Evolutionary conservation across 2,888 invertebrate species (phyloP).

Genomic region (Apocheima hispidaria): DNA sequence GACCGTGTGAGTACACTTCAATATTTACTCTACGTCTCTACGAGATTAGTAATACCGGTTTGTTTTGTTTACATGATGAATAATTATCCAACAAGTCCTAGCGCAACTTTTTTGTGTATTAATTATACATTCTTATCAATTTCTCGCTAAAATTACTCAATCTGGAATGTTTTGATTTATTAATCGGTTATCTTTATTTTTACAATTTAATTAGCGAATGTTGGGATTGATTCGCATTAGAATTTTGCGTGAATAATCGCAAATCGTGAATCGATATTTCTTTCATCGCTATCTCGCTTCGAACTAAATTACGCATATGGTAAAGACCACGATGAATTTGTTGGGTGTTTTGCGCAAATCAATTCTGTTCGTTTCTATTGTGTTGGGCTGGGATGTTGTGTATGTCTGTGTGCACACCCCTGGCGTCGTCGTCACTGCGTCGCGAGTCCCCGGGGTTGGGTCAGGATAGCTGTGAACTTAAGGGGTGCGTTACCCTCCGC

Average conservation of each 20-base stretch:
- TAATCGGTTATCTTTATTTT: slow-evolving; percentile 24
- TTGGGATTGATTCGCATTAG: slow-evolving; percentile 19
- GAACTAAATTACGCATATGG: slow-evolving; percentile 30
- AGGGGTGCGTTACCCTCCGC: slow-evolving; percentile 82
- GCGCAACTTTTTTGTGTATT: slow-evolving; percentile 8
- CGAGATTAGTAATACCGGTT: slow-evolving; percentile 46
- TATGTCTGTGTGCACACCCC: slow-evolving; percentile 57
- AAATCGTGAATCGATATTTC: slow-evolving; percentile 12
- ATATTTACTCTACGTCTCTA: slow-evolving; percentile 56
- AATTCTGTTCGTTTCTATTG: slow-evolving; percentile 54
- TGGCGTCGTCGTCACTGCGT: slow-evolving; percentile 53
- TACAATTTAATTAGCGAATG: slow-evolving; percentile 26
- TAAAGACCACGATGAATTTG: slow-evolving; percentile 27
- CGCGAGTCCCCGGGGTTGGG: slow-evolving; percentile 70
- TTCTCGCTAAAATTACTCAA: slow-evolving; percentile 22
- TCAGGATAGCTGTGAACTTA: slow-evolving; percentile 78
- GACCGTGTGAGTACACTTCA: slow-evolving; percentile 54
- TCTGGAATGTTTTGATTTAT: slow-evolving; percentile 23
- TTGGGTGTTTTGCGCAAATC: slow-evolving; percentile 52
- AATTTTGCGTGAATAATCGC: slow-evolving; percentile 28
- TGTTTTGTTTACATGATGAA: slow-evolving; percentile 51
- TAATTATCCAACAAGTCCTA: slow-evolving; percentile 33
- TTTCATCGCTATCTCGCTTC: slow-evolving; percentile 21
- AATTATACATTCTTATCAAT: slow-evolving; percentile 29
- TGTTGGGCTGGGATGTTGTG: slow-evolving; percentile 51